Percentiles rank a stretch among this genome's conserved stretches.
Evolutionary conservation across 2,888 invertebrate genomes (phyloP).

Genomic region (Lasioglossum leucozonium): DNA sequence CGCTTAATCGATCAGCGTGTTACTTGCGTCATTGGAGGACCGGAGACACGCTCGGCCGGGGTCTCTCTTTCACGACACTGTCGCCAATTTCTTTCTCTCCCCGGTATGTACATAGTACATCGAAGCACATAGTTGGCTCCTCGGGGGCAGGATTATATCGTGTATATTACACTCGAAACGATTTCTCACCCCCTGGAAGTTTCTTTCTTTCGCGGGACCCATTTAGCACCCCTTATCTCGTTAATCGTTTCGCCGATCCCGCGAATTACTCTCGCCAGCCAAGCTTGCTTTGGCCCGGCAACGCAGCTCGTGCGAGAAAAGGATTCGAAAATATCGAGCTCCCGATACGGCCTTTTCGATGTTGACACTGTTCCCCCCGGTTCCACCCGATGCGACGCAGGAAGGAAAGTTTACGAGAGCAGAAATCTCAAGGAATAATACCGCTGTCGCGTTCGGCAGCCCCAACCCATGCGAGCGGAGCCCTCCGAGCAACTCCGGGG

Average conservation of each 20-base stretch:
- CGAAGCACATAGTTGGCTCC: too few relatives aligned
- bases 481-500: too few relatives aligned
- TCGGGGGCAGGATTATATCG: background rate
- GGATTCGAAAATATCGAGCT: background rate
- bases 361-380: background rate
- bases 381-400: background rate
- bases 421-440: background rate
- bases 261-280: background rate
- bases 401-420: background rate
- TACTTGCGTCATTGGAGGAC: constrained; percentile 42
- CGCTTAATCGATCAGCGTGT: constrained; percentile 53
- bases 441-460: background rate
- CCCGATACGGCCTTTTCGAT: background rate
- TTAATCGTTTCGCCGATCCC: background rate
- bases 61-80: background rate
- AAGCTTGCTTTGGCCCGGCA: background rate
- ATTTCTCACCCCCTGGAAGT: background rate
- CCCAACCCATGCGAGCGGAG: too few relatives aligned
- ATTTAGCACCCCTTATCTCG: background rate
- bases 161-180: background rate
- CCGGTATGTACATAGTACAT: too few relatives aligned
- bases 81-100: constrained; percentile 18
- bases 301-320: background rate
- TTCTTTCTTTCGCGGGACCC: background rate
- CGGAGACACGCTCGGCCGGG: constrained; percentile 27